These are phyloP conservation scores for Orthosia cruda DNA, from an alignment of 2,888 invertebrate species.

Conservation along the genomic window DNA sequence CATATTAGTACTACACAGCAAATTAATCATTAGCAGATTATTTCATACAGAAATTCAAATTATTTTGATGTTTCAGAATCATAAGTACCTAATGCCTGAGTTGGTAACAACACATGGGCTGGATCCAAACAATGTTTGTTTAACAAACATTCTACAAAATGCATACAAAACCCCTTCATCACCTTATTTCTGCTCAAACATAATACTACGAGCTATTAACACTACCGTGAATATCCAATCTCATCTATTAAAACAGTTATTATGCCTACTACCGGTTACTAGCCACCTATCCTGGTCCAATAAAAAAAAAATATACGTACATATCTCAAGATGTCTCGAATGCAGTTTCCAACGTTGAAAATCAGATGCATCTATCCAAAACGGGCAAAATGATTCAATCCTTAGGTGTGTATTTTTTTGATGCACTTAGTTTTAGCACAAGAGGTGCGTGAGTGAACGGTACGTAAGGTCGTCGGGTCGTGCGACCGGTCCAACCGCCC, in stretches of 20 bases:
- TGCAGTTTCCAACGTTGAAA: slow-evolving; percentile 68
- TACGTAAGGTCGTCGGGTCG: slow-evolving; percentile 92
- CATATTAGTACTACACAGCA: neutral
- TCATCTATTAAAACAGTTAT: slow-evolving; percentile 46
- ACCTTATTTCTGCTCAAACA: slow-evolving; percentile 11
- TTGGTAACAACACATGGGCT: slow-evolving; percentile 11
- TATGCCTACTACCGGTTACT: slow-evolving; percentile 49
- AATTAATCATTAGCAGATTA: neutral
- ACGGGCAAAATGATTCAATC: slow-evolving; percentile 69
- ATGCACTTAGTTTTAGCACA: slow-evolving; percentile 85
- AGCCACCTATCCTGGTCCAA: slow-evolving; percentile 39
- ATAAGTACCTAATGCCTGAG: neutral
- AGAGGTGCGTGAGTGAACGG: slow-evolving; percentile 88
- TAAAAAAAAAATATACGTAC: slow-evolving; percentile 74
- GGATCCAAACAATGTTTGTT: slow-evolving; percentile 28
- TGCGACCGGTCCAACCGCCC: slow-evolving; percentile 88
- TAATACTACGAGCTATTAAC: neutral
- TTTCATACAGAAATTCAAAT: too few relatives aligned
- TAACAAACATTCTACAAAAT: slow-evolving; percentile 30
- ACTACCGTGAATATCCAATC: slow-evolving; percentile 32
- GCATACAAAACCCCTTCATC: neutral
- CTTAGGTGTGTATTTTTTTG: slow-evolving; percentile 72
- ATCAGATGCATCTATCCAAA: slow-evolving; percentile 75
- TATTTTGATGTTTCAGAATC: neutral
- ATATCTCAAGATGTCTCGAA: slow-evolving; percentile 73